phyloP scores from a whole-genome alignment of 2,888 invertebrate species.

The Rosalia funebris region DNA sequence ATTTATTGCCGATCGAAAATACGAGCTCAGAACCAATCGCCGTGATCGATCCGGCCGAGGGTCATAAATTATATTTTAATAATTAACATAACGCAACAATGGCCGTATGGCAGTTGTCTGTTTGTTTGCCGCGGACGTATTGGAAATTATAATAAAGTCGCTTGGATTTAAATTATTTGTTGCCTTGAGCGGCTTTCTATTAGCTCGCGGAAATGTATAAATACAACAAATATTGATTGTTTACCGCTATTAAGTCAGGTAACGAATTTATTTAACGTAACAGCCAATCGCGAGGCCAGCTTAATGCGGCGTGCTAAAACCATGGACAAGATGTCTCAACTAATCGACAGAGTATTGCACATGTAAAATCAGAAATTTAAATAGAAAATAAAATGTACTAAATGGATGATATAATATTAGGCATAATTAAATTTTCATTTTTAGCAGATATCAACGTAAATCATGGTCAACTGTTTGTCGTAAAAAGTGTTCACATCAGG shows the following conservation, averaged over 20 bases:
- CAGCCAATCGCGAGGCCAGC: not conserved
- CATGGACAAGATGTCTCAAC: no score
- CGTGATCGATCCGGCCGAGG: slow-evolving; percentile 41
- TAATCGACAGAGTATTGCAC: no score
- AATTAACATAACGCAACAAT: slow-evolving; percentile 54
- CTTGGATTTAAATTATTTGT: slow-evolving; percentile 26
- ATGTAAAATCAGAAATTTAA: no score
- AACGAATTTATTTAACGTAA: slow-evolving; percentile 11
- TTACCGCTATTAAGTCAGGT: slow-evolving; percentile 13
- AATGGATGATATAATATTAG: no score
- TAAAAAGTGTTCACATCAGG: no score
- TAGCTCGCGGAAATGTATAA: slow-evolving; percentile 19
- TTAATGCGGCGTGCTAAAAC: no score
- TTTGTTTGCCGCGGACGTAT: slow-evolving; percentile 40
- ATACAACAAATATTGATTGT: slow-evolving; percentile 24
- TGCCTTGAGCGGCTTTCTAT: slow-evolving; percentile 20
- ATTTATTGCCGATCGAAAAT: slow-evolving; percentile 53
- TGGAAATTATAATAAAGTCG: slow-evolving; percentile 41
- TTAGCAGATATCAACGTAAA: no score
- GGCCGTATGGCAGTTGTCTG: slow-evolving; percentile 43
- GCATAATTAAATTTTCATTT: no score
- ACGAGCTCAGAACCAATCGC: slow-evolving; percentile 45
- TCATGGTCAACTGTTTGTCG: no score
- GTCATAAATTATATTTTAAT: slow-evolving; percentile 50
- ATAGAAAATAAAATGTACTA: no score